Evolutionary conservation across 2,113 vertebrate species (phyloP), one percentile per base, ranked within the genome.

Genomic region (Pontoporia blainvillei): DNA sequence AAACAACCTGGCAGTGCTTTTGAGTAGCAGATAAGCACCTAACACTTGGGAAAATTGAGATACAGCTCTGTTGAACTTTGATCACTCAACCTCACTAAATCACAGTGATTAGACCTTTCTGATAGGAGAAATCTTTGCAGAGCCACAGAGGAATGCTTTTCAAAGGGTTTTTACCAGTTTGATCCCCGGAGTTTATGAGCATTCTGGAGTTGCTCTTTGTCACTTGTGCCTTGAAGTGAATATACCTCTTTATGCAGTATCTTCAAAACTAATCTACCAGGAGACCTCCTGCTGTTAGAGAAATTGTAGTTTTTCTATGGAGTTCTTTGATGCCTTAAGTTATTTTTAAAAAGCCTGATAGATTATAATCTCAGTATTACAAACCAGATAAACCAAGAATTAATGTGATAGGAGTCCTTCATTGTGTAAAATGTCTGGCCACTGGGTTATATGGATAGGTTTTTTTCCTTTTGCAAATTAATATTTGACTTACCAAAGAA

Each of bases 141-240:
- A 97, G 62, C 27, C 44, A 14, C 20, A 83, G 36, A 96, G 86
- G 52, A 97, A 34, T 83, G 4, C 69, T 91, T 95, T 97, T 88
- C 97, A 95, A 98, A 97, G 95, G 57, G 90, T 81, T 89, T 46
- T 89, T 46, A 14, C 59, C 89, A 72, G 62, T 96, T 97, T 96
- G 97, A 97, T 96, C 84, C 71, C 71, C 95, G 39, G 94, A 95
- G 36, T 96, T 97, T 93, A 91, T 94, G 96, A 84, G 23, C 59
- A 34, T 97, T 92, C 69, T 97, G 44, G 8, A 21, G 29, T 52
- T n/a, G 85, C 95, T 93, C 49, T 96, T 96, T 95, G 90, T 97
- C 83, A 59, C 75, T 97, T 96, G 85, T 57, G 78, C 92, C 88
- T 90, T 92, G 98, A 96, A 96, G 61, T 72, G 23, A 85, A 39